These are phyloP conservation scores for Leptestheria dahalacensis DNA, from an alignment of 1,140 invertebrate species.

Conservation along the genomic window DNA sequence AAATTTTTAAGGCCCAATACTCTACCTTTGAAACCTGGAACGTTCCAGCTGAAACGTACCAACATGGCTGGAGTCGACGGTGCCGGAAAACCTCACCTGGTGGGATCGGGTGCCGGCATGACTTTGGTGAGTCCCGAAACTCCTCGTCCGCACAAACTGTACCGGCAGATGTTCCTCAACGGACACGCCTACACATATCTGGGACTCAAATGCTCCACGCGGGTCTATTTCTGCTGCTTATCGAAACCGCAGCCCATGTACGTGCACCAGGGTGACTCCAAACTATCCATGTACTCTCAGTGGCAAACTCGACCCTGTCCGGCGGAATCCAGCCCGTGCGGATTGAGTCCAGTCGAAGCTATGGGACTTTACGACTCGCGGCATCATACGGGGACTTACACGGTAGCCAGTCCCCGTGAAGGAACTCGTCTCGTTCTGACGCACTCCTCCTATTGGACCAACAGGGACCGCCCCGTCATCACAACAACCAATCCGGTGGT, in stretches of 20 bases:
- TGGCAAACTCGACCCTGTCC: slow-evolving; percentile 53
- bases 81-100: slow-evolving; percentile 33
- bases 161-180: slow-evolving; percentile 68
- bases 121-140: slow-evolving; percentile 61
- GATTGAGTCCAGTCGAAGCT: slow-evolving; percentile 45
- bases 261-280: slow-evolving; percentile 57
- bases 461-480: slow-evolving; percentile 9
- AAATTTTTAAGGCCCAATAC: slow-evolving; percentile 65
- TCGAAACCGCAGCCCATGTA: slow-evolving; percentile 90
- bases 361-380: slow-evolving; percentile 43
- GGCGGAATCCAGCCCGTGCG: slow-evolving; percentile 50
- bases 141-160: slow-evolving; percentile 70
- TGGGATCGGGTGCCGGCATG: slow-evolving; percentile 22
- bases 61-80: slow-evolving; percentile 42
- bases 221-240: slow-evolving; percentile 79
- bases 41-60: slow-evolving; percentile 57
- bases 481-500: slow-evolving; percentile 1
- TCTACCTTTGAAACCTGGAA: slow-evolving; percentile 61
- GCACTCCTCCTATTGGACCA: slow-evolving; percentile 44
- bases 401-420: slow-evolving; percentile 39
- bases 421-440: slow-evolving; percentile 39
- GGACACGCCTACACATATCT: slow-evolving; percentile 85
- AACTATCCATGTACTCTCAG: slow-evolving; percentile 94
- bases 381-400: slow-evolving; percentile 42
- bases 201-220: slow-evolving; percentile 75